These are phyloP conservation scores for Opisthograptis luteolata DNA, from an alignment of 2,888 invertebrate species.

Conservation along the genomic window DNA sequence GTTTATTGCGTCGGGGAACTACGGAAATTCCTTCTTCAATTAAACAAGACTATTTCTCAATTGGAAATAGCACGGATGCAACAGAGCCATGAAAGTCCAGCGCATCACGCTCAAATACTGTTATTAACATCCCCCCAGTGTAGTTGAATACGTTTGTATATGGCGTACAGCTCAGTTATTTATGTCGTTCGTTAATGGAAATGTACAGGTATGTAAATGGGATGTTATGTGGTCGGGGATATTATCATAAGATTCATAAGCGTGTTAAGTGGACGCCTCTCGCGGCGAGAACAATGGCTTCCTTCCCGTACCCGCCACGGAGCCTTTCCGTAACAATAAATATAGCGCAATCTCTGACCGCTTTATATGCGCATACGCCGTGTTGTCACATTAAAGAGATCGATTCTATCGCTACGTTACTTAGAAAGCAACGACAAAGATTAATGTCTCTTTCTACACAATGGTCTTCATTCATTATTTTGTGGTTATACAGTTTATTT, in stretches of 20 bases:
- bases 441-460: slow-evolving; percentile 50
- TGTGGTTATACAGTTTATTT: slow-evolving; percentile 31
- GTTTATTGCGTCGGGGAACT: slow-evolving; percentile 67
- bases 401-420: slow-evolving; percentile 47
- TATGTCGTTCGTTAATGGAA: slow-evolving; percentile 56
- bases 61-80: slow-evolving; percentile 59
- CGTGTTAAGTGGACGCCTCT: slow-evolving; percentile 51
- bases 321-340: slow-evolving; percentile 59
- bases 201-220: slow-evolving; percentile 57
- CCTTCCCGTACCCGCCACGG: slow-evolving; percentile 40
- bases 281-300: slow-evolving; percentile 62
- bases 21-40: slow-evolving; percentile 61
- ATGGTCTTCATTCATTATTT: slow-evolving; percentile 38
- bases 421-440: slow-evolving; percentile 45
- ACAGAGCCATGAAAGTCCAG: slow-evolving; percentile 48
- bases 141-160: slow-evolving; percentile 32
- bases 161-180: slow-evolving; percentile 48
- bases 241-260: slow-evolving; percentile 40
- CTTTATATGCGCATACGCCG: slow-evolving; percentile 60
- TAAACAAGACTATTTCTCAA: slow-evolving; percentile 63
- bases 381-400: slow-evolving; percentile 49
- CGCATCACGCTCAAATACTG: slow-evolving; percentile 51
- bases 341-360: slow-evolving; percentile 57
- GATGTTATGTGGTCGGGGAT: slow-evolving; percentile 45
- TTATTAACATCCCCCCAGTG: slow-evolving; percentile 58